Conservation (phyloP, 2,113 vertebrate genomes). For the Arizona elegans region DNA sequence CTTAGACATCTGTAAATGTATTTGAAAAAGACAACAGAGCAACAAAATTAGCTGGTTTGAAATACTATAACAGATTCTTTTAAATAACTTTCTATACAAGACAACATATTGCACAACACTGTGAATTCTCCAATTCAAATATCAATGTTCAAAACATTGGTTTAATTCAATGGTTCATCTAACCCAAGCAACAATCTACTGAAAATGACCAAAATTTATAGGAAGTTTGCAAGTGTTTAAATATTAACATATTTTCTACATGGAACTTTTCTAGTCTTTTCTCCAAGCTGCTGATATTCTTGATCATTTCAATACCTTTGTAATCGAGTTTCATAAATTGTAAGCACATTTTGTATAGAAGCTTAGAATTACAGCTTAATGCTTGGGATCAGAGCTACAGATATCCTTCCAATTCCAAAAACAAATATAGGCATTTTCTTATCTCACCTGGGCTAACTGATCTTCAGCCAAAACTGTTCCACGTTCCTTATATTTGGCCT, state of each 20-base stretch:
- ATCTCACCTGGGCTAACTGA: constrained; percentile 87
- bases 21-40: constrained; percentile 1
- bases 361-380: neutral
- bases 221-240: neutral
- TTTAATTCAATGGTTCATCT: neutral
- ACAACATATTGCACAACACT: neutral
- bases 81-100: neutral
- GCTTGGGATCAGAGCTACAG: neutral
- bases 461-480: constrained; percentile 93
- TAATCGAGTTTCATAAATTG: neutral
- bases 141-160: neutral
- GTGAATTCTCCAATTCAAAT: neutral
- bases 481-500: constrained; percentile 96
- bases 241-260: neutral
- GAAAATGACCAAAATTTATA: neutral
- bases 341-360: neutral
- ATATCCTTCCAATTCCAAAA: neutral
- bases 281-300: neutral
- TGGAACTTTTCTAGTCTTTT: neutral
- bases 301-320: neutral
- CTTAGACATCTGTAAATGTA: constrained; percentile 86
- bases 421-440: rapidly evolving
- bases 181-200: neutral
- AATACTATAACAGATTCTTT: neutral
- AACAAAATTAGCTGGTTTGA: neutral